A percentile compares a stretch with the other conserved stretches of the same genome.
Conservation (phyloP, 2,113 vertebrate species). For the Pungitius pungitius region DNA sequence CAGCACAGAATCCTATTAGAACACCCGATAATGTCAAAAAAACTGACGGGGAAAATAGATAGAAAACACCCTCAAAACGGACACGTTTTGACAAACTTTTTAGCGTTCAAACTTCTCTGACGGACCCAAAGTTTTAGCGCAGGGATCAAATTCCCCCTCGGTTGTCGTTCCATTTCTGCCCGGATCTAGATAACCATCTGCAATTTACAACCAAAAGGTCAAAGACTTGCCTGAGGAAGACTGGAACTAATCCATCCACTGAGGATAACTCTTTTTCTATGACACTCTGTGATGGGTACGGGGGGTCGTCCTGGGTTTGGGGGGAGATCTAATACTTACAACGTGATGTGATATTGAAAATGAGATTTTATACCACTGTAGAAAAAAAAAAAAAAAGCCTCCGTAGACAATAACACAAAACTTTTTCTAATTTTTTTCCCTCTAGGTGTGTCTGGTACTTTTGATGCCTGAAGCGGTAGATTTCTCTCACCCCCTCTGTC, state of each 20-base stretch:
- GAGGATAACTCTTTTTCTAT: constrained; percentile 45
- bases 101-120: constrained; percentile 48
- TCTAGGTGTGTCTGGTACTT: constrained; percentile 38
- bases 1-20: constrained; percentile 63
- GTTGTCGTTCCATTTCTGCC: constrained; percentile 45
- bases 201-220: constrained; percentile 59
- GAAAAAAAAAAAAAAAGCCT: constrained; percentile 30
- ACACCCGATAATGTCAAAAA: constrained; percentile 66
- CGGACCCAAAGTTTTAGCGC: constrained; percentile 41
- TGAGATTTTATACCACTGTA: constrained; percentile 39
- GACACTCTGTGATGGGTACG: constrained; percentile 59
- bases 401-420: constrained; percentile 39
- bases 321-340: constrained; percentile 50
- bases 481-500: background rate
- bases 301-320: constrained; percentile 34
- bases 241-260: constrained; percentile 57
- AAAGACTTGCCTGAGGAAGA: constrained; percentile 53
- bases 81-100: constrained; percentile 59
- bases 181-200: constrained; percentile 63
- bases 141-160: constrained; percentile 23
- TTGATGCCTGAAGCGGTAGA: constrained; percentile 27
- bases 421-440: constrained; percentile 46
- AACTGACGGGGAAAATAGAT: constrained; percentile 46
- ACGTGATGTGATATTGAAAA: constrained; percentile 57
- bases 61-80: constrained; percentile 27